Evolutionary conservation across 2,113 vertebrate species (phyloP), one percentile per base, ranked within the genome.

Genomic region (Lamprotornis superbus): DNA sequence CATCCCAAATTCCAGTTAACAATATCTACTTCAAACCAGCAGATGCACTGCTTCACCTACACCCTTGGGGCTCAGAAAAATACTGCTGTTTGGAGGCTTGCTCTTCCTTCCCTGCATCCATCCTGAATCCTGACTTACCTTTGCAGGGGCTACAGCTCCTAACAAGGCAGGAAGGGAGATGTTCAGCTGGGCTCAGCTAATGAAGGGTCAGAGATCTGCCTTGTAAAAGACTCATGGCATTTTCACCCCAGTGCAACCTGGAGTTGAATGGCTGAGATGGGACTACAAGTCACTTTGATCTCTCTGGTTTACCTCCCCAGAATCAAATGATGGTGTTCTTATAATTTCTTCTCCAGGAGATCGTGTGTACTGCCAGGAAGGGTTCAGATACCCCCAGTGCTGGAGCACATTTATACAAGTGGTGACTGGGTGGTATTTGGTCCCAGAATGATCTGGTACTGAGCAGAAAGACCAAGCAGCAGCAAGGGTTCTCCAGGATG

Each of bases 1-100:
- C 83, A 96, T 96, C 76, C 87, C 52, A 64, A 67, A 94, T 93
- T 74, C 78, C 85, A 63, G 27, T 85, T 85, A 86, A 94, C 13
- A 35, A n/a, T 28, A 69, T 40, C 39, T 47, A 81, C 42, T 42
- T 75, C 47, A 75, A 94, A 59, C 42, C 87, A 67, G 63, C 55
- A 95, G 84, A 91, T 61, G 50, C 18, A 57, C 53, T 42, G 33
- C 69, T 70, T 95, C 82, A 87, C 70, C 87, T 83, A 70, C 2
- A 5, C 75, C 91, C 82, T 49, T 23, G 24, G 76, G 95, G 90
- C 52, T 84, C 52, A 83, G 30, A 93, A 78, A 87, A 94, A 47
- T 7, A 20, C 14, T 49, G 64, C 19, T 42, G 47, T 46, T 80
- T 83, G 47, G 42, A 80, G 65, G 49, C 47, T 67, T 89, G 68